Evolutionary conservation across 2,797 vertebrate species (phyloP).

Genomic region (Adrianichthys oophorus): DNA sequence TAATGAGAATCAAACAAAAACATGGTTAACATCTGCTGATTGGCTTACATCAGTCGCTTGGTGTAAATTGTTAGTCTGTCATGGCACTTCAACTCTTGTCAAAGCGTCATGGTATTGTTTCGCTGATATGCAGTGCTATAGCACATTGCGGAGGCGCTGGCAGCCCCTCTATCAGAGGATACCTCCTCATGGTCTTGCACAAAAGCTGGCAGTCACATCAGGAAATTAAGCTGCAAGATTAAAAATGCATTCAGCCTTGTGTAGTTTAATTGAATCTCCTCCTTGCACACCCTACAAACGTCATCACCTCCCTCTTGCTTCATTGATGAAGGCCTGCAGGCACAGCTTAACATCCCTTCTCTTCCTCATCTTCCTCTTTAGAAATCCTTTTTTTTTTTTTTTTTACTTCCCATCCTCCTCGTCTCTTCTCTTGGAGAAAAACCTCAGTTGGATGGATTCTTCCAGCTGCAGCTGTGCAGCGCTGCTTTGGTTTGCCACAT

Average conservation of each 20-base stretch:
- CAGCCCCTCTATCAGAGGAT: constrained; percentile 28
- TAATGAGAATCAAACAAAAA: constrained; percentile 25
- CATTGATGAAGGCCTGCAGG: constrained; percentile 39
- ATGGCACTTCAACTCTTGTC: constrained; percentile 40
- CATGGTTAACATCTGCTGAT: constrained; percentile 28
- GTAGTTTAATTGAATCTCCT: constrained; percentile 73
- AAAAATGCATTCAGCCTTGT: constrained; percentile 72
- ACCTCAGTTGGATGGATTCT: constrained; percentile 53
- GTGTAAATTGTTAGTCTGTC: constrained; percentile 38
- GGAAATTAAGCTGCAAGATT: constrained; percentile 63
- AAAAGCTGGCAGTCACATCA: constrained; percentile 62
- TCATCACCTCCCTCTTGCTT: constrained; percentile 11
- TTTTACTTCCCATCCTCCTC: constrained; percentile 19
- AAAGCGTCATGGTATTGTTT: constrained; percentile 46
- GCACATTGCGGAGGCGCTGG: constrained; percentile 24
- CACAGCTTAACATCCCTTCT: constrained; percentile 24
- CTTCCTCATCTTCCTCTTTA: constrained; percentile 19
- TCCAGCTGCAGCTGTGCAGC: constrained; percentile 55
- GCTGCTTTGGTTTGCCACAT: constrained; percentile 24
- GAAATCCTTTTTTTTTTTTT: constrained; percentile 8
- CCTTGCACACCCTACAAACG: constrained; percentile 31
- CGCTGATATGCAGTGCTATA: constrained; percentile 31
- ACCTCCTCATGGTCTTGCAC: constrained; percentile 38
- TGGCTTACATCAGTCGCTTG: constrained; percentile 14
- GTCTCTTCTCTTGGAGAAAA: constrained; percentile 34